A percentile compares a stretch with the other conserved stretches of the same genome.
These are phyloP conservation scores for Oscheius sp. DNA, from an alignment of 2,888 invertebrate genomes.

Conservation along the genomic window DNA sequence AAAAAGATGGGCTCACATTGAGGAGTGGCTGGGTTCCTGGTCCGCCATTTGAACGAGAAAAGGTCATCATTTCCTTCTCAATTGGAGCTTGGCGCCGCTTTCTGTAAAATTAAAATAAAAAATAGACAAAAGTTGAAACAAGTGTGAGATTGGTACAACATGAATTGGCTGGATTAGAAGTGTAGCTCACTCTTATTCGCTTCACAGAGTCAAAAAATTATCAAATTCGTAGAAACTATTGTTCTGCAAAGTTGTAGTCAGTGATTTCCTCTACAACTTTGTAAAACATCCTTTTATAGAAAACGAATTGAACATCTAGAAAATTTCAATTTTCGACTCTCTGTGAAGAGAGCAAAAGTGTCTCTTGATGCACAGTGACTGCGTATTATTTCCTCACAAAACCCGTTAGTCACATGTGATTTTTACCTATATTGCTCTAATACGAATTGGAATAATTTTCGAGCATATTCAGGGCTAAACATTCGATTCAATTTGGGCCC, in stretches of 20 bases:
- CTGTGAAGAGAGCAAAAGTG: too few relatives aligned
- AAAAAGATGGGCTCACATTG: neutral
- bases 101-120: neutral
- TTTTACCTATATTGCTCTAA: slow-evolving; percentile 11
- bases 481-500: neutral
- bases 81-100: slow-evolving; percentile 30
- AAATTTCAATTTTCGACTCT: too few relatives aligned
- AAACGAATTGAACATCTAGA: too few relatives aligned
- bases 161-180: neutral
- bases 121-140: neutral
- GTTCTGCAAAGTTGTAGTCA: too few relatives aligned
- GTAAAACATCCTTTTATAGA: too few relatives aligned
- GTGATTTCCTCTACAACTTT: too few relatives aligned
- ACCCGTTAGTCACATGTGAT: neutral
- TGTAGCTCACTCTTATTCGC: too few relatives aligned
- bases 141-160: neutral
- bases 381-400: too few relatives aligned
- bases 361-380: too few relatives aligned
- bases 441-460: neutral
- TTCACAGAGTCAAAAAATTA: too few relatives aligned
- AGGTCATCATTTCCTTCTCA: slow-evolving; percentile 22
- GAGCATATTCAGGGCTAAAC: slow-evolving; percentile 1
- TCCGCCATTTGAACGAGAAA: neutral
- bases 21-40: slow-evolving; percentile 5
- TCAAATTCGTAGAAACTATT: too few relatives aligned